Conservation (phyloP, 92 coral and sea anemone species). For the Pocillopora grandis region DNA sequence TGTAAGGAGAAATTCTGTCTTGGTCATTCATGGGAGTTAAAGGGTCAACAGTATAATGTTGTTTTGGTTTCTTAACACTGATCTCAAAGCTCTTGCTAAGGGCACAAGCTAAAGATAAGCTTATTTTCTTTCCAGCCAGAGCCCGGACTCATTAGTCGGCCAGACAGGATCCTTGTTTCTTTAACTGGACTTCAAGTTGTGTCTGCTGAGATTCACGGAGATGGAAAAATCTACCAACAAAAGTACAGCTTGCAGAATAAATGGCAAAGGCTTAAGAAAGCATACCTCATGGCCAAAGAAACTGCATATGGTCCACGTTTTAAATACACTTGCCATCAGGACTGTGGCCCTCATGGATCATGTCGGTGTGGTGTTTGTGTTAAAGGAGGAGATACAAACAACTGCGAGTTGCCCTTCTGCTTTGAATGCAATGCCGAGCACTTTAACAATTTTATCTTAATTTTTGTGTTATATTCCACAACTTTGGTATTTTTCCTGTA, state of each 20-base stretch:
- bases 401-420: slow-evolving; percentile 80
- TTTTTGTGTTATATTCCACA: slow-evolving; percentile 34
- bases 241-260: slow-evolving; percentile 81
- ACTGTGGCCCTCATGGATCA: slow-evolving; percentile 99
- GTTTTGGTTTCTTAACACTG: too few species aligned
- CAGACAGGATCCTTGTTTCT: slow-evolving; percentile 91
- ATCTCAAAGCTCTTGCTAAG: too few species aligned
- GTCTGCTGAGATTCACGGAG: slow-evolving; percentile 62
- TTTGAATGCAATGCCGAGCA: slow-evolving; percentile 84
- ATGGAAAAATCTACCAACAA: slow-evolving; percentile 70
- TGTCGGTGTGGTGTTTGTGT: slow-evolving; percentile 99
- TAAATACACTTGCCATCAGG: slow-evolving; percentile 83
- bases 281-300: slow-evolving; percentile 65
- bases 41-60: too few species aligned
- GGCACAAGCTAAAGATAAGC: not conserved
- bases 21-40: too few species aligned
- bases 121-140: slow-evolving; percentile 69
- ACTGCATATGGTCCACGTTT: slow-evolving; percentile 34
- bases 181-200: slow-evolving; percentile 70
- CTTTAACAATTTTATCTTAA: slow-evolving; percentile 58
- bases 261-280: slow-evolving; percentile 71
- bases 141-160: slow-evolving; percentile 91
- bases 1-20: too few species aligned
- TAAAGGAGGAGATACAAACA: slow-evolving; percentile 73
- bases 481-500: slow-evolving; percentile 49